Evolutionary conservation across 2,797 vertebrate species (phyloP).

Genomic region (Paedocypris micromegethes): DNA sequence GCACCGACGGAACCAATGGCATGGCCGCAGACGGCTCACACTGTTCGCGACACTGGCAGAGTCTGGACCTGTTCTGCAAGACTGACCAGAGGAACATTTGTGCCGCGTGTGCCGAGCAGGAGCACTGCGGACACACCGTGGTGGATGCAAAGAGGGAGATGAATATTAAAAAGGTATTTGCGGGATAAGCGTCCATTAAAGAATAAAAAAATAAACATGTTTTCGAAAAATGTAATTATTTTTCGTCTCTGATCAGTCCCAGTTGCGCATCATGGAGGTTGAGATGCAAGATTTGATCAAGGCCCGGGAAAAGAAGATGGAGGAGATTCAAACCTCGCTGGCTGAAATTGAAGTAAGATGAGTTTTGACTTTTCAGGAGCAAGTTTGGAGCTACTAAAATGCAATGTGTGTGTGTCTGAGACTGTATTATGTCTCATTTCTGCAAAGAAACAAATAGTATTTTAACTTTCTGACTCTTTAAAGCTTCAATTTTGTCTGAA

Average conservation of each 20-base stretch:
- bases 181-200: no score
- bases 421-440: no score
- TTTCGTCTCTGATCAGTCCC: conserved; percentile 54
- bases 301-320: conserved; percentile 59
- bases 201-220: no score
- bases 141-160: conserved; percentile 62
- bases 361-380: not conserved
- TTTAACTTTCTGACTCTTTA: no score
- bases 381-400: no score
- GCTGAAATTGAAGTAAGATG: conserved; percentile 58
- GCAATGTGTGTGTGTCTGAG: no score
- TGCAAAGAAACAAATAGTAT: no score
- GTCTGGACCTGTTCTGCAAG: conserved; percentile 63
- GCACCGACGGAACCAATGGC: conserved; percentile 33
- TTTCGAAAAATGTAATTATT: not conserved
- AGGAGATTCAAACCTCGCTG: conserved; percentile 58
- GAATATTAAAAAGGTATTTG: conserved; percentile 65
- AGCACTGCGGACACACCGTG: conserved; percentile 60
- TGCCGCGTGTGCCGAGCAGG: conserved; percentile 53
- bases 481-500: no score
- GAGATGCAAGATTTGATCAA: conserved; percentile 62
- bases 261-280: conserved; percentile 57
- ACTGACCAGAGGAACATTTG: conserved; percentile 63
- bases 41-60: conserved; percentile 58
- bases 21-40: conserved; percentile 29